A percentile compares a stretch with the other conserved stretches of the same genome.
Conservation (phyloP, 2,888 invertebrate genomes). For the Eudasyphora cyanicolor region DNA sequence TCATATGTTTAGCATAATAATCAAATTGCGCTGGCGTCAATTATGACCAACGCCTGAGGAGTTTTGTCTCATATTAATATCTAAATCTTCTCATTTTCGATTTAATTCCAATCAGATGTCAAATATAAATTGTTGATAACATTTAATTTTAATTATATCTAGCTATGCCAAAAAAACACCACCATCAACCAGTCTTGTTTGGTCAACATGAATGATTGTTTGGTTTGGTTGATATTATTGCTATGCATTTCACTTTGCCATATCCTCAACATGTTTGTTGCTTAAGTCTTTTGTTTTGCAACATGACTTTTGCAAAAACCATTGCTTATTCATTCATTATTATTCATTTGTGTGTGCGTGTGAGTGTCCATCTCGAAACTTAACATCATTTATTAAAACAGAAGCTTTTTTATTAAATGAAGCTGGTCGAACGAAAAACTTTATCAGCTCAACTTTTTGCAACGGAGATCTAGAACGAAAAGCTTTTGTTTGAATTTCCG, state of each 20-base stretch:
- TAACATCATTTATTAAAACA: background rate
- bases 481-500: background rate
- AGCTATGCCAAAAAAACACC: background rate
- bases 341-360: no score
- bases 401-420: background rate
- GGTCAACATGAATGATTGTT: background rate
- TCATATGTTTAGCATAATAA: no score
- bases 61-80: background rate
- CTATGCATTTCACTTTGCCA: background rate
- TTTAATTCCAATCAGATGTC: background rate
- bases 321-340: background rate
- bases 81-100: background rate
- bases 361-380: background rate
- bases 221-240: no score
- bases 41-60: no score
- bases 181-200: no score
- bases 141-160: no score
- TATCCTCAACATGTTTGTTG: background rate
- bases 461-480: background rate
- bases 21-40: no score
- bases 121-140: background rate
- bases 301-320: background rate
- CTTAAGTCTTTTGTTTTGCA: slow-evolving; percentile 7
- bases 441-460: background rate
- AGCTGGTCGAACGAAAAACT: background rate